Evolutionary conservation across 2,888 invertebrate species (phyloP).

Genomic region (Notocelia uddmanniana): DNA sequence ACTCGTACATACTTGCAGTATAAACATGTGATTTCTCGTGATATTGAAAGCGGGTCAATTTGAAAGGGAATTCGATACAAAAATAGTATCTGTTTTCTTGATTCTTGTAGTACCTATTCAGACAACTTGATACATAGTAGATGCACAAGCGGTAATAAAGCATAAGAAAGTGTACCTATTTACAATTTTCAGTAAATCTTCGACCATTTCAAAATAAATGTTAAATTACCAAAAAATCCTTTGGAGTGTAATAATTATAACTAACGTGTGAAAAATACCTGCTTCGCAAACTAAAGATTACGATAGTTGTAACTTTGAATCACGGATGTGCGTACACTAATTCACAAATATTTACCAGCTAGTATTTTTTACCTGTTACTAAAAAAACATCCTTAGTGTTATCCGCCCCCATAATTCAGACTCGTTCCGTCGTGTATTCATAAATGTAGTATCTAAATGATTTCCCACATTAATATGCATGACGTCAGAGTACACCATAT

Average conservation of each 20-base stretch:
- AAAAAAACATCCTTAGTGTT: constrained; percentile 7
- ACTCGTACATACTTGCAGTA: not conserved
- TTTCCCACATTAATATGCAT: constrained; percentile 44
- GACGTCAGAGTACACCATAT: constrained; percentile 37
- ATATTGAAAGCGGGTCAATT: too few relatives aligned
- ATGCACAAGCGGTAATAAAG: too few relatives aligned
- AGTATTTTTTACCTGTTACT: not conserved
- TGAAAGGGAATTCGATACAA: too few relatives aligned
- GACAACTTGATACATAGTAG: too few relatives aligned
- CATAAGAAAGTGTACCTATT: too few relatives aligned
- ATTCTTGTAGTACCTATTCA: too few relatives aligned
- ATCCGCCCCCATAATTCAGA: constrained; percentile 13
- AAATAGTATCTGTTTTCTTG: too few relatives aligned
- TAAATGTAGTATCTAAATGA: constrained; percentile 45
- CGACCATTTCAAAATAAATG: too few relatives aligned
- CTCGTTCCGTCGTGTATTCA: constrained; percentile 38
- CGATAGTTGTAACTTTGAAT: not conserved
- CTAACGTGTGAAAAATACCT: not conserved
- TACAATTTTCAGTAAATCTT: too few relatives aligned
- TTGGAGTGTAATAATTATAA: not conserved
- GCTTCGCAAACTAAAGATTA: not conserved
- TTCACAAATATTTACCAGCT: not conserved
- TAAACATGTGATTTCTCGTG: too few relatives aligned
- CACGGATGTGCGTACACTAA: not conserved
- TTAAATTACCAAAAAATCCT: too few relatives aligned